Evolutionary conservation across 64 coral and sea anemone genomes (phyloP).

Genomic region (Catalaphyllia jardinei): DNA sequence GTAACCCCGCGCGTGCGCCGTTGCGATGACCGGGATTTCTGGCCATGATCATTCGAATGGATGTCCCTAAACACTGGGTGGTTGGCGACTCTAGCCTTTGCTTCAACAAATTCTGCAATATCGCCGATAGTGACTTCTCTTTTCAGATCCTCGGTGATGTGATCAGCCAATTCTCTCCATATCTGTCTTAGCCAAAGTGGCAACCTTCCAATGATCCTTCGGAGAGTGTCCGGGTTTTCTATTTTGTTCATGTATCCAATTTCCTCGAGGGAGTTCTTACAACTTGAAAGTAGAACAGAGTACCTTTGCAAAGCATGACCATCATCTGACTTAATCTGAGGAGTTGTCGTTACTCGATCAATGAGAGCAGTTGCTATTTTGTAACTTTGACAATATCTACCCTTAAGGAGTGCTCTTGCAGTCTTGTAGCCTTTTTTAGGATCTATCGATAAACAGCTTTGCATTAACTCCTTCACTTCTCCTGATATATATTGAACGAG

Average conservation of each 20-base stretch:
- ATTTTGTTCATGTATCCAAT: slow-evolving; percentile 16
- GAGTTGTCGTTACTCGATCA: background rate
- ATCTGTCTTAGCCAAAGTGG: background rate
- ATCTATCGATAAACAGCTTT: background rate
- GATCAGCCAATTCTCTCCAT: background rate
- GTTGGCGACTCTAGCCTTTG: too few species aligned
- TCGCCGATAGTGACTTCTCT: background rate
- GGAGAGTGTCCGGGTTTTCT: background rate
- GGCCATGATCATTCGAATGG: too few species aligned
- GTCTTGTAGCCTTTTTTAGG: background rate
- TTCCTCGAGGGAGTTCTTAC: slow-evolving; percentile 9
- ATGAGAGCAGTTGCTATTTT: slow-evolving; percentile 31
- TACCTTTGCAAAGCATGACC: too few species aligned
- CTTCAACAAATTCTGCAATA: too few species aligned
- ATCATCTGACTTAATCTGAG: background rate
- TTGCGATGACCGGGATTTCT: too few species aligned
- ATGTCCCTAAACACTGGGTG: too few species aligned
- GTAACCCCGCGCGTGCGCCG: too few species aligned
- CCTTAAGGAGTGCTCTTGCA: background rate
- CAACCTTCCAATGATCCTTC: background rate
- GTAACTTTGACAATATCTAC: slow-evolving; percentile 14
- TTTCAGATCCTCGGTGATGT: background rate
- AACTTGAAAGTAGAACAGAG: background rate
- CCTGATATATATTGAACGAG: slow-evolving; percentile 39
- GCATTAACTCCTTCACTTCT: slow-evolving; percentile 24